Conservation (phyloP, 1,140 invertebrate genomes). For the Microplitis demolitor region DNA sequence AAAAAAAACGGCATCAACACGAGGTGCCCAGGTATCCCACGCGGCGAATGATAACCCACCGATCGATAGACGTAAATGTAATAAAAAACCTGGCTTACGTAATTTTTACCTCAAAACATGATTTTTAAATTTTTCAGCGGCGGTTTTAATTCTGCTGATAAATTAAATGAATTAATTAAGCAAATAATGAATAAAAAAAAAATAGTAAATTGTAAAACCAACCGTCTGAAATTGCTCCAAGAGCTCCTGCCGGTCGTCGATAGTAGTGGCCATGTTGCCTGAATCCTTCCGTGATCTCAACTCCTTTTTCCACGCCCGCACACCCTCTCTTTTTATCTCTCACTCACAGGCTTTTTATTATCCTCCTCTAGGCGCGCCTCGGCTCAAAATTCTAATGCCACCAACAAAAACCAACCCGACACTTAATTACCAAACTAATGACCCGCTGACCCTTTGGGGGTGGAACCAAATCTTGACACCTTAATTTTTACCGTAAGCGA, state of each 20-base stretch:
- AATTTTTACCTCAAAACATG: too few relatives aligned
- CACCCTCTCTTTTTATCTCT: conserved; percentile 27
- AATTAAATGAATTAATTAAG: neutral
- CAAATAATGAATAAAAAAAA: neutral
- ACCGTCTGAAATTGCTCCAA: conserved; percentile 55
- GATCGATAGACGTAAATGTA: too few relatives aligned
- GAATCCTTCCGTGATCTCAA: conserved; percentile 40
- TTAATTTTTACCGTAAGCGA: too few relatives aligned
- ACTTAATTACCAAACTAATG: too few relatives aligned
- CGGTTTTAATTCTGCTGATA: neutral
- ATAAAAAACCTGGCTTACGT: too few relatives aligned
- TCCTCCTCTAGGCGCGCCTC: conserved; percentile 9
- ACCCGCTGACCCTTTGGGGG: too few relatives aligned
- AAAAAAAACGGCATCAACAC: too few relatives aligned
- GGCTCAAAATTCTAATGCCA: neutral
- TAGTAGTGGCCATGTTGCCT: conserved; percentile 57
- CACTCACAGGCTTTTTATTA: conserved; percentile 2
- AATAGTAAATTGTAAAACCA: conserved; percentile 35
- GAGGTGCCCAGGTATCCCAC: too few relatives aligned
- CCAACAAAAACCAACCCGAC: too few relatives aligned
- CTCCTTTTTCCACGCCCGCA: conserved; percentile 23
- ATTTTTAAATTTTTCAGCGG: too few relatives aligned
- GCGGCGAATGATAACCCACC: too few relatives aligned
- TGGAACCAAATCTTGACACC: too few relatives aligned
- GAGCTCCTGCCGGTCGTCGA: conserved; percentile 58